Evolutionary conservation across 1,140 invertebrate genomes (phyloP).

Genomic region (Drosophila bipectinata): DNA sequence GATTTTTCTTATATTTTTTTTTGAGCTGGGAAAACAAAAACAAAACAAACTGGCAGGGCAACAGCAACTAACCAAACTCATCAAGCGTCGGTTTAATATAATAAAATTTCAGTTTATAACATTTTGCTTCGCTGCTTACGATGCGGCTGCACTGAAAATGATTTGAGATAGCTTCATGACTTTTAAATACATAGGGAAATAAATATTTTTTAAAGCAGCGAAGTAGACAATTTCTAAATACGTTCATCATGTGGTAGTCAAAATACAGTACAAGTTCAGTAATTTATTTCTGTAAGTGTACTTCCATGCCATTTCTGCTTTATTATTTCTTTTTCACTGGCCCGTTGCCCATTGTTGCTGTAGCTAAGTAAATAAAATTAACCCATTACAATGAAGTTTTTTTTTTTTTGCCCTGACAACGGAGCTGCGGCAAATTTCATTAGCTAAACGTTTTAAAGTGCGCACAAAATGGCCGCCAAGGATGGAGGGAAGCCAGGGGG

Average conservation of each 20-base stretch:
- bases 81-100: conserved; percentile 78
- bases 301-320: conserved; percentile 31
- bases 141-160: conserved; percentile 21
- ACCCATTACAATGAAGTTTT: conserved; percentile 78
- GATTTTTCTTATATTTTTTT: conserved; percentile 14
- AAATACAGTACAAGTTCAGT: neutral
- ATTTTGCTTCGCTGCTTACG: conserved; percentile 46
- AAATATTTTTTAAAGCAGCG: neutral
- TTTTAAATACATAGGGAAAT: neutral
- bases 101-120: conserved; percentile 78
- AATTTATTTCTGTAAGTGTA: conserved; percentile 1
- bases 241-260: neutral
- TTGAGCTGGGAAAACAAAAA: conserved; percentile 38
- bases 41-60: conserved; percentile 47
- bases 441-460: conserved; percentile 78
- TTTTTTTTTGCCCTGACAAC: conserved; percentile 52
- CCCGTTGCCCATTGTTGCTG: conserved; percentile 59
- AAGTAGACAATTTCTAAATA: too few relatives aligned
- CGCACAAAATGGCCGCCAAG: conserved; percentile 67
- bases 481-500: neutral
- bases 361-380: conserved; percentile 75
- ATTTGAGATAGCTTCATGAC: neutral
- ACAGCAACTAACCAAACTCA: conserved; percentile 72
- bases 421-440: conserved; percentile 69
- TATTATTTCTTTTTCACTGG: conserved; percentile 70